phyloP scores from a whole-genome alignment of 2,888 invertebrate species.

The Oscheius myriophilus region DNA sequence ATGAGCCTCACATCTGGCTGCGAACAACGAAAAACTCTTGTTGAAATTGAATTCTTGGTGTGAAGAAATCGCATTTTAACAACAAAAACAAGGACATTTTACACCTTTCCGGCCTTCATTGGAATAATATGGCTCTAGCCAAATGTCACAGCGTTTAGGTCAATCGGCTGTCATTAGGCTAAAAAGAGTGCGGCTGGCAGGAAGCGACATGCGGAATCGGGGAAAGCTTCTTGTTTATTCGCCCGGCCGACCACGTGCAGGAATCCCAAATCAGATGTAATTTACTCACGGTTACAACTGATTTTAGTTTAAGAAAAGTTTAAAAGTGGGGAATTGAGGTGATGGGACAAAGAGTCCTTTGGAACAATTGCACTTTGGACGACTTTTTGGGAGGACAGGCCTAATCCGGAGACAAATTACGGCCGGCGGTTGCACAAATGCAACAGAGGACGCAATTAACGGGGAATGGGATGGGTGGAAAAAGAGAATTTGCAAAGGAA shows the following conservation, averaged over 20 bases:
- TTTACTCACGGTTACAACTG: not conserved
- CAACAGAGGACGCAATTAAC: not conserved
- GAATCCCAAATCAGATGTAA: too few relatives aligned
- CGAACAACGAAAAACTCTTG: not conserved
- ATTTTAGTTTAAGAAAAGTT: not conserved
- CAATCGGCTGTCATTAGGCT: too few relatives aligned
- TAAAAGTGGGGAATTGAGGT: not conserved
- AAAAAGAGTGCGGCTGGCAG: too few relatives aligned
- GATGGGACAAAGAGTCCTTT: not conserved
- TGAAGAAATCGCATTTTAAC: not conserved
- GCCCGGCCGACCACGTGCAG: too few relatives aligned
- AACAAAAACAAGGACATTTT: too few relatives aligned
- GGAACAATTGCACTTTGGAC: slow-evolving; percentile 2
- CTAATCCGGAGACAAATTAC: too few relatives aligned
- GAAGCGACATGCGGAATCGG: too few relatives aligned
- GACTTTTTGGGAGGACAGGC: not conserved
- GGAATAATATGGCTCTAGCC: too few relatives aligned
- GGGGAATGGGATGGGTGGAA: not conserved
- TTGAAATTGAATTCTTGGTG: slow-evolving; percentile 7
- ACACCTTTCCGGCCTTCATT: too few relatives aligned
- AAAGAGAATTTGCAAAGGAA: not conserved
- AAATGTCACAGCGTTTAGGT: too few relatives aligned
- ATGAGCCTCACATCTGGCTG: not conserved
- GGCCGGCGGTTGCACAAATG: too few relatives aligned
- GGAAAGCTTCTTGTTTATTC: too few relatives aligned